phyloP scores from a whole-genome alignment of 2,797 vertebrate genomes.

The Cirrhinus molitorella region DNA sequence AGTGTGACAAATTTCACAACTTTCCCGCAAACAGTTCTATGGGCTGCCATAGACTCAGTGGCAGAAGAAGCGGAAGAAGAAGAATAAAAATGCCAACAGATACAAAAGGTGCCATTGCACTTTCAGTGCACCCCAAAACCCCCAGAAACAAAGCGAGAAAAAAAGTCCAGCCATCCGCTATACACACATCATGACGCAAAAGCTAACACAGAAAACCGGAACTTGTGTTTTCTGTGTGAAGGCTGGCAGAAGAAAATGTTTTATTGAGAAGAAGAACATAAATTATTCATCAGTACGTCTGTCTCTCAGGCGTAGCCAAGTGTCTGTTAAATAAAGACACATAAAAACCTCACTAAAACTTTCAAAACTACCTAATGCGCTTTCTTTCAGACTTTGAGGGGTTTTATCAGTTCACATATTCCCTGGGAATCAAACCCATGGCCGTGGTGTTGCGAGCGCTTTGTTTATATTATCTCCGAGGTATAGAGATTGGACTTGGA shows the following conservation, averaged over 20 bases:
- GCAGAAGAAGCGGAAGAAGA: too few species aligned
- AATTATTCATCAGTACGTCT: slow-evolving; percentile 42
- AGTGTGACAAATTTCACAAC: too few species aligned
- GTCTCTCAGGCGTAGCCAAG: not conserved
- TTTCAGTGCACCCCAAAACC: too few species aligned
- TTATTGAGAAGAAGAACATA: slow-evolving; percentile 36
- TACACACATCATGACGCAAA: too few species aligned
- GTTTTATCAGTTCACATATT: not conserved
- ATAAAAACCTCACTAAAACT: not conserved
- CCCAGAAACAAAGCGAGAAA: too few species aligned
- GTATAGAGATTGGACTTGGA: not conserved
- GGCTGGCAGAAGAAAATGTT: slow-evolving; percentile 10
- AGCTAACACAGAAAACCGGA: too few species aligned
- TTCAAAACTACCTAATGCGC: not conserved
- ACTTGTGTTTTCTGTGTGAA: slow-evolving; percentile 15
- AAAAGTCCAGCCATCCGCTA: too few species aligned
- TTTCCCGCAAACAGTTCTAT: too few species aligned
- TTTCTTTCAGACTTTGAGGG: not conserved
- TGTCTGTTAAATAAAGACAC: slow-evolving; percentile 6
- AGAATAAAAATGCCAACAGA: too few species aligned
- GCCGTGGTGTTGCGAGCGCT: not conserved
- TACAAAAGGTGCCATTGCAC: too few species aligned
- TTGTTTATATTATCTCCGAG: not conserved
- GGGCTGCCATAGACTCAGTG: too few species aligned
- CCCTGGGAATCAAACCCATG: not conserved